A percentile compares a stretch with the other conserved stretches of the same genome.
Conservation (phyloP, 2,888 invertebrate species). For the Lasioglossum pauxillum region DNA sequence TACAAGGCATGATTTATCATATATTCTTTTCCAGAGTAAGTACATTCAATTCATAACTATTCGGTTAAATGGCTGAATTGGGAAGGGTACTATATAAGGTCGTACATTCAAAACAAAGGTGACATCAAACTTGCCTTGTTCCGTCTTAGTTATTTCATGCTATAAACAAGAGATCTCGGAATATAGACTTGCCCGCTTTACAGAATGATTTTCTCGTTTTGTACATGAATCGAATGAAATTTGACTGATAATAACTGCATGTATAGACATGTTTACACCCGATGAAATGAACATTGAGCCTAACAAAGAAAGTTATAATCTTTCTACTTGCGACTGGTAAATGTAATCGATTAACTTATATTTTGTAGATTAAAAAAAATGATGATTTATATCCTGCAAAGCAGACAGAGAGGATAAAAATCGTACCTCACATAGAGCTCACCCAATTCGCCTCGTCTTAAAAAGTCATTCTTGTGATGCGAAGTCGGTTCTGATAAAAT, state of each 20-base stretch:
- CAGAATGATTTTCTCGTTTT: slow-evolving; percentile 50
- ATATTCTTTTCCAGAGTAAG: slow-evolving; percentile 19
- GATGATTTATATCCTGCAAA: slow-evolving; percentile 64
- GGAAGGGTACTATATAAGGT: slow-evolving; percentile 81
- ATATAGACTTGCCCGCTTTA: slow-evolving; percentile 65
- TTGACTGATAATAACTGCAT: neutral
- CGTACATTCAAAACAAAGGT: slow-evolving; percentile 50
- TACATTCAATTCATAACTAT: slow-evolving; percentile 41
- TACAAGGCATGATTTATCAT: slow-evolving; percentile 7
- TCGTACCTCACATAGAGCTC: slow-evolving; percentile 84
- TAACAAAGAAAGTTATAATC: neutral
- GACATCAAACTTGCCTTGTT: slow-evolving; percentile 27
- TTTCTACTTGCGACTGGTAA: slow-evolving; percentile 17
- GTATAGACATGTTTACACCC: neutral
- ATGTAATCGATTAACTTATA: slow-evolving; percentile 22
- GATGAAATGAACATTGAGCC: slow-evolving; percentile 10
- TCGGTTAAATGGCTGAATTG: slow-evolving; percentile 77
- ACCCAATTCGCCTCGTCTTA: slow-evolving; percentile 84
- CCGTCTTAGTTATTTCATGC: slow-evolving; percentile 36
- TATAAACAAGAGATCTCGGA: slow-evolving; percentile 45
- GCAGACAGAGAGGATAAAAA: slow-evolving; percentile 78
- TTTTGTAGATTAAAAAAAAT: slow-evolving; percentile 29
- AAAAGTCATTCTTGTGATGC: slow-evolving; percentile 82
- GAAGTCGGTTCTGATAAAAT: slow-evolving; percentile 79
- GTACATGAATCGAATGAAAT: neutral